A percentile compares a stretch with the other conserved stretches of the same genome.
Conservation (phyloP, 2,888 invertebrate species). For the Microctonus brassicae region DNA sequence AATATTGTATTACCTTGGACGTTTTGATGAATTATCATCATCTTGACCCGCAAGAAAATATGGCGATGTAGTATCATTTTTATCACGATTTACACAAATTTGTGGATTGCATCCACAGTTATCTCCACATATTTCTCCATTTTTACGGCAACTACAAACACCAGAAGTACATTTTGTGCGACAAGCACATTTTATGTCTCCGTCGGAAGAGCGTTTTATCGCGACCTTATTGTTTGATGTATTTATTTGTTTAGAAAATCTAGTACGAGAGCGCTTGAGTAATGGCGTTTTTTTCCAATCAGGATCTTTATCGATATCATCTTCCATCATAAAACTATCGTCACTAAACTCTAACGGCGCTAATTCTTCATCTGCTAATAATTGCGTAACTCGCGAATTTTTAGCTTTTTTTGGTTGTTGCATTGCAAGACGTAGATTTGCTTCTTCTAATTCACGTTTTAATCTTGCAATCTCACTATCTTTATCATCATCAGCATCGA, state of each 20-base stretch:
- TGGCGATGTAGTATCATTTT: constrained; percentile 42
- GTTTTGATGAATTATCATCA: background rate
- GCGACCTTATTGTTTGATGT: constrained; percentile 55
- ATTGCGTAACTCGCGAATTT: background rate
- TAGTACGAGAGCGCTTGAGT: background rate
- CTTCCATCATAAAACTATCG: constrained; percentile 49
- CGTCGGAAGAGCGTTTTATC: constrained; percentile 72
- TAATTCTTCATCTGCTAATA: background rate
- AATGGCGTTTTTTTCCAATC: constrained; percentile 73
- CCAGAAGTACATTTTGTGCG: constrained; percentile 74
- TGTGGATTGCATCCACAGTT: constrained; percentile 72
- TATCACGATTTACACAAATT: constrained; percentile 67
- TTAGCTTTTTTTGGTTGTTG: background rate
- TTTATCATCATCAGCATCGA: constrained; percentile 69
- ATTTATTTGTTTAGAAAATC: background rate
- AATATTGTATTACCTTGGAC: background rate
- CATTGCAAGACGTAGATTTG: background rate
- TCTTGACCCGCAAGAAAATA: background rate
- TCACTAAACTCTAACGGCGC: background rate
- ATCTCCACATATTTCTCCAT: constrained; percentile 68
- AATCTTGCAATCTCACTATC: constrained; percentile 45
- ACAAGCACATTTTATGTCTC: constrained; percentile 75
- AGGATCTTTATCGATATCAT: constrained; percentile 73
- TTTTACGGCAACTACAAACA: constrained; percentile 75
- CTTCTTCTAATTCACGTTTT: background rate